These are phyloP conservation scores for Apodemia hepburni DNA, from an alignment of 2,888 invertebrate species.

Conservation along the genomic window DNA sequence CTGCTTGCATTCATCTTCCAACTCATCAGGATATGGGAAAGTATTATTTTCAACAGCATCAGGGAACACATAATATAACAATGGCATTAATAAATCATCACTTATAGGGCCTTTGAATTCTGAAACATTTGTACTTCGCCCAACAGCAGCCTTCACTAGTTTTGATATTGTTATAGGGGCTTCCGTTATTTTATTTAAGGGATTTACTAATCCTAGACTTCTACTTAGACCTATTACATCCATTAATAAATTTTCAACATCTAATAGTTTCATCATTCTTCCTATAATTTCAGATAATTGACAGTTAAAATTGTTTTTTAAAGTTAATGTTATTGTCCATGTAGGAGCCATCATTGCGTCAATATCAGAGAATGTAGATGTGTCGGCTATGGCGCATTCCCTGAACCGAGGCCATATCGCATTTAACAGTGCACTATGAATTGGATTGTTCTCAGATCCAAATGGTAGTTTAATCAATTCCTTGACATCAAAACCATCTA, in stretches of 20 bases:
- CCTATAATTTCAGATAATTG: slow-evolving; percentile 88
- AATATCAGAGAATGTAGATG: slow-evolving; percentile 92
- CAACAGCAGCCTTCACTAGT: slow-evolving; percentile 74
- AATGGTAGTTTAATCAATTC: slow-evolving; percentile 84
- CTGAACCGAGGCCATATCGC: slow-evolving; percentile 93
- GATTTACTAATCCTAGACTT: slow-evolving; percentile 76
- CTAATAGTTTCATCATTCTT: slow-evolving; percentile 85
- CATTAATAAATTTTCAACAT: slow-evolving; percentile 68
- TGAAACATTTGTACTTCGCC: slow-evolving; percentile 73
- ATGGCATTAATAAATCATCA: slow-evolving; percentile 86
- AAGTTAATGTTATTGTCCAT: slow-evolving; percentile 86
- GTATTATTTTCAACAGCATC: slow-evolving; percentile 87
- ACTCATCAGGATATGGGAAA: slow-evolving; percentile 72
- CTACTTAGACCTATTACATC: slow-evolving; percentile 68
- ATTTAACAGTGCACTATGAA: slow-evolving; percentile 87
- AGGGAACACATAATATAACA: slow-evolving; percentile 92
- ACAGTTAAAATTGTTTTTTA: slow-evolving; percentile 85
- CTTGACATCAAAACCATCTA: slow-evolving; percentile 71
- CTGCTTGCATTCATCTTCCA: slow-evolving; percentile 70
- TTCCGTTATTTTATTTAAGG: slow-evolving; percentile 87
- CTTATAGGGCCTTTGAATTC: slow-evolving; percentile 87
- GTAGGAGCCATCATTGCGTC: slow-evolving; percentile 89
- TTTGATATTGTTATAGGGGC: slow-evolving; percentile 85
- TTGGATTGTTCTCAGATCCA: slow-evolving; percentile 91
- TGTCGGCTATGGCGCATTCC: slow-evolving; percentile 93